Base-by-base conservation (phyloP, 2,888 invertebrate species). In the Lamellibrachia columna region DNA sequence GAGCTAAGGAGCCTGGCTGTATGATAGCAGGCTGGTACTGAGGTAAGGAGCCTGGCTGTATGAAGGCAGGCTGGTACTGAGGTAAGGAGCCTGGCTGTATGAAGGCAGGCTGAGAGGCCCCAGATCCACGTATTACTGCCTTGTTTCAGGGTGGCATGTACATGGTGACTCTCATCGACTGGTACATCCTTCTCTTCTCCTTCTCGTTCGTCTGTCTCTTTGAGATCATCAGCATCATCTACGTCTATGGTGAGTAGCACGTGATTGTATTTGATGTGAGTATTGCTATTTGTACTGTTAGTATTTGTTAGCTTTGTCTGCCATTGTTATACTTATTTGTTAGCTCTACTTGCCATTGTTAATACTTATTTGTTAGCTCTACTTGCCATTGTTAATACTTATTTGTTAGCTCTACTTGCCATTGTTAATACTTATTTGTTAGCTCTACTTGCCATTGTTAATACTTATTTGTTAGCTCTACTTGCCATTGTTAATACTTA, bases 171-270 rank as follows among this genome's bases (percentile, higher is more conserved):
- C 93, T 95, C 11, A 93, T 95, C 9, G 95, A 95, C 92, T 93
- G 93, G 92, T 95, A 95, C 90, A 94, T 94, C 11, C 93, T 95
- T 7, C 94, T 95, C 52, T 95, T 94, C 92, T 95, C 95, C 6
- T 93, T 95, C 92, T 93, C 95, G 11, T 90, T 94, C 53, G 93
- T 95, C 90, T 95, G 94, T 9, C 92, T 95, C 52, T 92, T 94
- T 40, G 95, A 95, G 91, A 93, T 94, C 53, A 91, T 95, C 52
- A 95, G 93, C 92, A 93, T 95, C 75, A 94, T 94, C 52, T 93
- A 94, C 91, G 90, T 95, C 22, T 95, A 95, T 91, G 95, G 95
- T 95, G 92, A 94, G 94, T 93, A 28, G 8, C 11, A 22, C 15
- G 8, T 91, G 40, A 11, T 91, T 53, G 22, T n/a, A n/a, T 15